Conservation (phyloP, 2,888 invertebrate species). For the Synergus japonicus region DNA sequence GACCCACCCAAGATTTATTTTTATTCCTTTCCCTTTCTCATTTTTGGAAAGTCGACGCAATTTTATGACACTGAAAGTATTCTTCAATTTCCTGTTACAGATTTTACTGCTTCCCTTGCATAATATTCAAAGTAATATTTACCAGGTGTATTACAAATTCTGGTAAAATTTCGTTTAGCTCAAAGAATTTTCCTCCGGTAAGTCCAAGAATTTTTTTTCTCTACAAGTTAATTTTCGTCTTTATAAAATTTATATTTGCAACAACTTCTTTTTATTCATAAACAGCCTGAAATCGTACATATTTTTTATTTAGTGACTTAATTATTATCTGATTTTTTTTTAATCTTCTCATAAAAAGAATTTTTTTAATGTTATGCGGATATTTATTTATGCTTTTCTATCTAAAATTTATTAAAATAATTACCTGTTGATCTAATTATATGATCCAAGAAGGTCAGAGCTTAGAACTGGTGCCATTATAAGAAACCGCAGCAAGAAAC, state of each 20-base stretch:
- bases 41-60: constrained; percentile 22
- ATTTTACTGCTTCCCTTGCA: neutral
- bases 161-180: neutral
- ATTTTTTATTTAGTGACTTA: too few relatives aligned
- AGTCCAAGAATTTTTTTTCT: neutral
- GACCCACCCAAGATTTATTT: constrained; percentile 39
- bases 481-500: neutral
- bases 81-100: constrained; percentile 1
- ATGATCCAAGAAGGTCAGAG: too few relatives aligned
- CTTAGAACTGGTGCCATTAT: neutral
- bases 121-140: neutral
- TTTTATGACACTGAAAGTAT: neutral
- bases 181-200: neutral
- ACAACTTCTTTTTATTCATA: too few relatives aligned
- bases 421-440: too few relatives aligned
- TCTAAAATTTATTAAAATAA: too few relatives aligned
- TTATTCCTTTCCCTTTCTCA: neutral
- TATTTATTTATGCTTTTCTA: too few relatives aligned
- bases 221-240: too few relatives aligned
- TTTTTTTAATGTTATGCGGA: too few relatives aligned
- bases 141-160: neutral
- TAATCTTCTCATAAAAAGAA: too few relatives aligned
- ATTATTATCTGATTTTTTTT: too few relatives aligned
- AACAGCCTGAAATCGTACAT: too few relatives aligned
- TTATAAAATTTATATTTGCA: too few relatives aligned